phyloP scores from a whole-genome alignment of 2,797 vertebrate species.

The Nothura maculosa region DNA sequence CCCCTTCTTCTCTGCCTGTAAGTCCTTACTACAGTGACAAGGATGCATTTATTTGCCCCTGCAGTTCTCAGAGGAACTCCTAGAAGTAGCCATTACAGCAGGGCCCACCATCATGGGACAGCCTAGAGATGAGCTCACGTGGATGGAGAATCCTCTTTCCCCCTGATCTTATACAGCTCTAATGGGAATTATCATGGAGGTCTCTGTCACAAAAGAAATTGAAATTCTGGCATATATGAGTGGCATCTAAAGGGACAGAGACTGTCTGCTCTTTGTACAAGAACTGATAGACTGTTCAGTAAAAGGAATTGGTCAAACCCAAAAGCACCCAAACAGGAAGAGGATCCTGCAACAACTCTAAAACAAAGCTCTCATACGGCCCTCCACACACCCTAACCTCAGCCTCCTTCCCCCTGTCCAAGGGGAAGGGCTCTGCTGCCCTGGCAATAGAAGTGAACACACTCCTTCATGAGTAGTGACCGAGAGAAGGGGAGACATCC shows the following conservation, averaged over 20 bases:
- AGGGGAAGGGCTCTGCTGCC: neutral
- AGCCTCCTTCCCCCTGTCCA: no score
- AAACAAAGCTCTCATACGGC: neutral
- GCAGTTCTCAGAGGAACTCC: neutral
- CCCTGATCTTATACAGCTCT: neutral
- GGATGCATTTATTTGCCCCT: neutral
- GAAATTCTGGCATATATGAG: neutral
- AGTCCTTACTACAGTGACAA: neutral
- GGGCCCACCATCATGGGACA: neutral
- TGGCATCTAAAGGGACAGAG: neutral
- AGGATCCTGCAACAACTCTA: neutral
- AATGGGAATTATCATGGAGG: neutral
- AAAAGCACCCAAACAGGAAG: neutral
- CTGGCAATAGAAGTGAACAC: neutral
- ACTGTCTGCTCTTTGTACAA: neutral
- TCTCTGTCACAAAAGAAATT: neutral
- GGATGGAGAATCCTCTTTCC: neutral
- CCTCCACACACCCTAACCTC: neutral
- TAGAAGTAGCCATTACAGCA: neutral
- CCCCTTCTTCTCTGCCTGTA: neutral
- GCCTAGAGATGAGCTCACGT: neutral
- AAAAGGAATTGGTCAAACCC: neutral
- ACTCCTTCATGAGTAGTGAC: neutral
- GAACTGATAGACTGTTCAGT: neutral
- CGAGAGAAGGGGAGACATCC: no score